Evolutionary conservation across 2,797 vertebrate genomes (phyloP), one percentile per base, ranked within the genome.

Genomic region (Phataginus tricuspis): DNA sequence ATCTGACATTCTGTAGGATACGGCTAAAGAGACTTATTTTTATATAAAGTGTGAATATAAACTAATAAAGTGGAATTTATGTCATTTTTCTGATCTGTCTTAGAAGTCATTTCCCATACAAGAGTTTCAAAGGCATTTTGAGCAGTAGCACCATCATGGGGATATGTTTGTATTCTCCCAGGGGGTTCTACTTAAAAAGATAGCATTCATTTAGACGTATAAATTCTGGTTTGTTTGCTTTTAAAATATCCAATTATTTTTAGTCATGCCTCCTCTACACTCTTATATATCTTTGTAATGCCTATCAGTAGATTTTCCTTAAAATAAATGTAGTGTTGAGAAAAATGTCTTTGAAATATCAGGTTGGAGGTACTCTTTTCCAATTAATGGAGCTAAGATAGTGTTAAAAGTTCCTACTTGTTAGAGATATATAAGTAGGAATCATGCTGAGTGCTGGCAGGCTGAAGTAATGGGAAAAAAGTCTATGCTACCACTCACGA

Each of bases 211-310:
- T 94, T 90, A 42, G 61, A 72, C 91, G 53, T 87, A 93, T 92
- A 90, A 89, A 96, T 96, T 97, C 79, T 86, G 12, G 69, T 49
- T 96, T 96, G 45, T 91, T 97, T 96, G 71, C 89, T 77, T 96
- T 96, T 90, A 82, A 95, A 94, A 96, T 90, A 90, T 74, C 79
- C 49, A 94, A 53, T 96, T 97, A 91, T 80, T 92, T 97, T 96
- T 94, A 97, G 74, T 94, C 59, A 94, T 96, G 55, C 45, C 18
- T 91, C 75, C 18, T 72, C 39, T 86, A 55, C 91, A 42, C 19
- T 94, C 49, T 84, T 74, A 83, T 74, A 59, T 90, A 93, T 94
- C 86, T 91, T 94, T 89, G 74, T 90, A 95, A 96, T 94, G 37
- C 14, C 53, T 90, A 82, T 89, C 82, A 91, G 51, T 29, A 96